phyloP scores from a whole-genome alignment of 2,888 invertebrate species.

The Gymnoscelis rufifasciata region DNA sequence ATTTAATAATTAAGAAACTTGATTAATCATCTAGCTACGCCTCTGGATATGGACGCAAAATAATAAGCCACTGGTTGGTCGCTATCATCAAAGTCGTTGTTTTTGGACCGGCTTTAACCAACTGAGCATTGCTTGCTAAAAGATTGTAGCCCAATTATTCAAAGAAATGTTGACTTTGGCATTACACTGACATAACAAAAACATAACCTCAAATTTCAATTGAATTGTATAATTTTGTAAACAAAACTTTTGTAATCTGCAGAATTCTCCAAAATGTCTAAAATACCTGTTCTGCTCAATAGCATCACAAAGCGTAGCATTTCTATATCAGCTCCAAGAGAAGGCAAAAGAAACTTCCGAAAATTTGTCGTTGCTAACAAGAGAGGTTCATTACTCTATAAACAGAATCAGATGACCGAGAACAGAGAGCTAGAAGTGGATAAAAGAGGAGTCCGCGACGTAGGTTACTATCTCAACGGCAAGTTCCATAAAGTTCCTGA shows the following conservation, averaged over 20 bases:
- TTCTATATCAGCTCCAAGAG: constrained; percentile 54
- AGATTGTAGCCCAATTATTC: too few relatives aligned
- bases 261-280: constrained; percentile 53
- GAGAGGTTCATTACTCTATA: constrained; percentile 84
- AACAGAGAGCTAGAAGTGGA: constrained; percentile 83
- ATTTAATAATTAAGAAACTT: too few relatives aligned
- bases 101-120: too few relatives aligned
- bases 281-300: constrained; percentile 51
- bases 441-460: constrained; percentile 83
- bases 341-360: constrained; percentile 89
- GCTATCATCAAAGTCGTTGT: too few relatives aligned
- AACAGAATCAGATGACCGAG: constrained; percentile 77
- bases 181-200: too few relatives aligned
- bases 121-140: too few relatives aligned
- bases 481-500: constrained; percentile 85
- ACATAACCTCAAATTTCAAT: neutral
- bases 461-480: constrained; percentile 78
- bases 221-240: neutral
- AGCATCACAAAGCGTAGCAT: constrained; percentile 56
- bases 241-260: neutral
- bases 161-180: too few relatives aligned
- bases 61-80: too few relatives aligned
- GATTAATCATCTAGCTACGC: too few relatives aligned
- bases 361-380: constrained; percentile 88
- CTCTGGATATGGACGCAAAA: too few relatives aligned